Conservation (phyloP, 2,888 invertebrate species). For the Cylloceria caligata region DNA sequence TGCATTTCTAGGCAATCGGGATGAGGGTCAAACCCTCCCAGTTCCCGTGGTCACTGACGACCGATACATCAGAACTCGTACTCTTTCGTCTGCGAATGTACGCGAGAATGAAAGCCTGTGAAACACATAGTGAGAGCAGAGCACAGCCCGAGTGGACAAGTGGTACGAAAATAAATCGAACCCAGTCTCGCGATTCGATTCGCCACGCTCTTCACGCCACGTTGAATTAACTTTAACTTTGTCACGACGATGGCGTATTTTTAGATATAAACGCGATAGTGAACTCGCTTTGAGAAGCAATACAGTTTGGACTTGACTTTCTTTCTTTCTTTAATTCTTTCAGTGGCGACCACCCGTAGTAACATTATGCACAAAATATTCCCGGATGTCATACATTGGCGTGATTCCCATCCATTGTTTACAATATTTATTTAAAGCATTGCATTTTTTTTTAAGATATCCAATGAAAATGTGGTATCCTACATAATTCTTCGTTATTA, state of each 20-base stretch:
- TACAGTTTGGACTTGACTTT: constrained; percentile 63
- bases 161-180: constrained; percentile 63
- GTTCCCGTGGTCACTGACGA: neutral
- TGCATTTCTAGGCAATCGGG: constrained; percentile 53
- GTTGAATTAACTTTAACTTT: constrained; percentile 67
- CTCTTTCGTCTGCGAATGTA: neutral
- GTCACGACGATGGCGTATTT: constrained; percentile 69
- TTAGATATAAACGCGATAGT: constrained; percentile 67
- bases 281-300: constrained; percentile 50
- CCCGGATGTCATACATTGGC: constrained; percentile 8
- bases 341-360: neutral
- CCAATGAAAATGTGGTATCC: neutral
- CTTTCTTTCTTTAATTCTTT: too few species aligned
- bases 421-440: neutral
- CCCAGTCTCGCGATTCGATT: constrained; percentile 58
- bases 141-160: constrained; percentile 18
- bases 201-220: constrained; percentile 59
- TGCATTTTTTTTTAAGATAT: neutral
- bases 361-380: neutral
- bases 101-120: neutral
- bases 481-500: neutral
- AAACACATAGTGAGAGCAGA: neutral
- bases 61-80: constrained; percentile 12
- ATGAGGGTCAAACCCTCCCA: constrained; percentile 8
- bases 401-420: neutral